phyloP scores from a whole-genome alignment of 64 coral and sea anemone genomes.

The Actinia tenebrosa region DNA sequence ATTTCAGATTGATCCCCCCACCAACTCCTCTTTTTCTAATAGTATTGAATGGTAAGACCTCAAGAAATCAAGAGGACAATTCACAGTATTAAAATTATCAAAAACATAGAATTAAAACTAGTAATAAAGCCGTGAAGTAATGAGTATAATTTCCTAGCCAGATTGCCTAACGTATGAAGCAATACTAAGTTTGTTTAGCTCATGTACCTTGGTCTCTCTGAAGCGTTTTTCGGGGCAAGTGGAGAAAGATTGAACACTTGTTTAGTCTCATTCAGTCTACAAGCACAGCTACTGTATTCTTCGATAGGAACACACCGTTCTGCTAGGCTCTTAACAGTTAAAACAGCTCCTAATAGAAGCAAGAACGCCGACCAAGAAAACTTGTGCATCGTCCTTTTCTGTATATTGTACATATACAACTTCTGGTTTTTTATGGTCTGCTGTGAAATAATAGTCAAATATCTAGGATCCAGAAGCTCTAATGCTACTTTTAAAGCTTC shows the following conservation, averaged over 20 bases:
- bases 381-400: background rate
- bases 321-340: background rate
- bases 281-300: constrained; percentile 40
- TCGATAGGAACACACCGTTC: background rate
- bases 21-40: too few relatives aligned
- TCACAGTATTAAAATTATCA: too few relatives aligned
- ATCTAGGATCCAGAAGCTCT: background rate
- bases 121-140: too few relatives aligned
- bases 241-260: constrained; percentile 31
- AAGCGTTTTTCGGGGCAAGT: background rate
- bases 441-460: background rate
- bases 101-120: too few relatives aligned
- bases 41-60: too few relatives aligned
- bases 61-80: too few relatives aligned
- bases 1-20: too few relatives aligned
- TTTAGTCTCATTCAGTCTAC: constrained; percentile 13
- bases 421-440: background rate
- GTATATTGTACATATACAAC: background rate
- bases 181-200: background rate
- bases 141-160: too few relatives aligned
- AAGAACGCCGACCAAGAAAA: background rate
- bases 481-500: background rate
- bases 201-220: constrained; percentile 38
- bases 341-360: background rate
- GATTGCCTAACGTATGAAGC: too few relatives aligned